A percentile compares a stretch with the other conserved stretches of the same genome.
These are phyloP conservation scores for Proteles cristata DNA, from an alignment of 2,113 vertebrate species.

Conservation along the genomic window DNA sequence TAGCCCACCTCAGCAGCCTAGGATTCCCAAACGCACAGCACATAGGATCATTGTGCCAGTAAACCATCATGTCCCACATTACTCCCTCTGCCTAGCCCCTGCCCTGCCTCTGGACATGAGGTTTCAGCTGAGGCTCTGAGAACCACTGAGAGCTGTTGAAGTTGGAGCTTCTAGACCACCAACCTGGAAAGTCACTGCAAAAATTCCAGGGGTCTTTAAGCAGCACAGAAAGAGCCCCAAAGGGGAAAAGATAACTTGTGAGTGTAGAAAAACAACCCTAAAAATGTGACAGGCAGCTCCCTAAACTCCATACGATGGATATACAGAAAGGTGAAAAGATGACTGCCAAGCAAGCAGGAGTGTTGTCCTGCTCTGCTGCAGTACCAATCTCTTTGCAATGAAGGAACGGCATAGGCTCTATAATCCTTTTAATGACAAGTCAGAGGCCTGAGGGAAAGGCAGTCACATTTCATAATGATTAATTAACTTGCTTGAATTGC, in stretches of 20 bases:
- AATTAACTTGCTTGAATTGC: conserved; percentile 42
- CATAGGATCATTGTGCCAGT: not conserved
- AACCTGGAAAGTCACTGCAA: no score
- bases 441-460: conserved; percentile 22
- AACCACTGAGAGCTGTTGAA: not conserved
- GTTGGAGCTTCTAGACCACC: not conserved
- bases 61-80: not conserved
- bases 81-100: not conserved
- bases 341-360: not conserved
- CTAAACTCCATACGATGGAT: not conserved
- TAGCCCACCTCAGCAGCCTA: not conserved
- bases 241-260: not conserved
- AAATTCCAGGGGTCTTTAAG: not conserved
- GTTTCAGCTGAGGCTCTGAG: not conserved
- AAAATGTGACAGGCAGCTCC: not conserved
- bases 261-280: not conserved
- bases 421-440: conserved; percentile 50
- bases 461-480: conserved; percentile 56
- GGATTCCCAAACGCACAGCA: not conserved
- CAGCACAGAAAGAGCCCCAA: not conserved
- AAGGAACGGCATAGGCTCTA: not conserved
- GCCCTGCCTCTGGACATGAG: not conserved
- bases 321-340: not conserved
- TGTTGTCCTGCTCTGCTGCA: not conserved
- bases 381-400: not conserved